Evolutionary conservation across 2,113 vertebrate species (phyloP), one percentile per base, ranked within the genome.

Genomic region (Cavia porcellus): DNA sequence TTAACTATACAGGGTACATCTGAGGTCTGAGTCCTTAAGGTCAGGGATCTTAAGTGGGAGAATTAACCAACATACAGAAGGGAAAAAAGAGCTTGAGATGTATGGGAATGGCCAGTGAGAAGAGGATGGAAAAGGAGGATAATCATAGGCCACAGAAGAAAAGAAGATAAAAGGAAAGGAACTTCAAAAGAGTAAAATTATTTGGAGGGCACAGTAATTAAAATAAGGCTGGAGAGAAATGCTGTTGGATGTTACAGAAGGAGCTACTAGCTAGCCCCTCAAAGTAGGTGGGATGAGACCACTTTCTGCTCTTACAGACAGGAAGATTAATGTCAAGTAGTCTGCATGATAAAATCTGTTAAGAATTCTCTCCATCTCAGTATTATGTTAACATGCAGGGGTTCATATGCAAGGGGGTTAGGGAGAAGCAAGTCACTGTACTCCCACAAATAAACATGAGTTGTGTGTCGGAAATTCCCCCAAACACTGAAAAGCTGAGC

Each of bases 371-470:
- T 86, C 75, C 50, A 74, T 94, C 66, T 93, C 50, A 89, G 88
- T 38, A 15, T 92, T 86, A n/a, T 90, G 79, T 81, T 94, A 95
- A 93, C 83, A 89, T 35, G 91, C 61, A 79, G 45, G 55, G 84
- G 57, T 70, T 97, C 92, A 62, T 90, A 91, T 96, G 96, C 91
- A 96, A 93, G 89, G 95, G 28, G n/a, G 32, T 95, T 66, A 17
- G 5, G 89, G 92, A 70, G 25, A 90, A 95, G 45, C 15, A 45
- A 91, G 72, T 81, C 66, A 90, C 86, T 61, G 72, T 93, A 75
- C 68, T 92, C 74, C 89, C 72, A 52, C 83, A 95, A 96, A 90
- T 87, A 89, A 96, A 89, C 19, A 62, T 64, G 52, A 84, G 74
- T 74, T 89, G 74, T 92, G 80, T 92, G 89, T 70, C 79, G 96